Conservation (phyloP, 2,113 vertebrate species). For the Nerophis ophidion region DNA sequence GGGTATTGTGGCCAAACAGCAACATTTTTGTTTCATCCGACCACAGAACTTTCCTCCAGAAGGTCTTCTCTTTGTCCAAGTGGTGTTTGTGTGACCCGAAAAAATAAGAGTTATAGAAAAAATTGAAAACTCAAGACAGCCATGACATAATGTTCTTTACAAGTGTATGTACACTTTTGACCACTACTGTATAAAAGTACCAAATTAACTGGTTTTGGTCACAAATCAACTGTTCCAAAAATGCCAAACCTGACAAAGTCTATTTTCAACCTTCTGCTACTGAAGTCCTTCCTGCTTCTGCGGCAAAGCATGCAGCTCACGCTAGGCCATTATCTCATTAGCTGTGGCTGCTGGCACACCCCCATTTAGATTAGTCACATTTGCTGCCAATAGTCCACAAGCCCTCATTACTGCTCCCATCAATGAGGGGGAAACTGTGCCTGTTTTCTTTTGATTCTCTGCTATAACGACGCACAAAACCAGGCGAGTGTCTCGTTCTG, state of each 20-base stretch:
- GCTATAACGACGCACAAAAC: constrained; percentile 23
- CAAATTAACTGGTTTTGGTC: too few relatives aligned
- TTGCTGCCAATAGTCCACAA: constrained; percentile 22
- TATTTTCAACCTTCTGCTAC: not conserved
- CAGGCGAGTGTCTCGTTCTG: constrained; percentile 4
- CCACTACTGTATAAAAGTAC: too few relatives aligned
- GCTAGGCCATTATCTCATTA: constrained; percentile 9
- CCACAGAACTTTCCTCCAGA: too few relatives aligned
- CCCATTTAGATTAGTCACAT: constrained; percentile 15
- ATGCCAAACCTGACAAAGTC: not conserved
- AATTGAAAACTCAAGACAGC: too few relatives aligned
- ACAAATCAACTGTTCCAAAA: too few relatives aligned
- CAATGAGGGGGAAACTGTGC: constrained; percentile 19
- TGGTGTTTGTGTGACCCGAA: too few relatives aligned
- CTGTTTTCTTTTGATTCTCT: constrained; percentile 20
- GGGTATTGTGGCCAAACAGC: too few relatives aligned
- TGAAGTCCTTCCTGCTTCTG: not conserved
- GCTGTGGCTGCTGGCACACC: constrained; percentile 13
- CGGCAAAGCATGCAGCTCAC: constrained; percentile 15
- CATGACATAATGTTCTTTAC: too few relatives aligned
- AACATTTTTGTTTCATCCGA: too few relatives aligned
- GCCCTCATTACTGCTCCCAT: constrained; percentile 36
- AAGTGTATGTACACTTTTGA: too few relatives aligned
- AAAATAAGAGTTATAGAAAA: too few relatives aligned
- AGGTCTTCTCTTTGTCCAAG: too few relatives aligned